These are phyloP conservation scores for Paralichthys olivaceus DNA, from an alignment of 2,113 vertebrate genomes.

Conservation along the genomic window DNA sequence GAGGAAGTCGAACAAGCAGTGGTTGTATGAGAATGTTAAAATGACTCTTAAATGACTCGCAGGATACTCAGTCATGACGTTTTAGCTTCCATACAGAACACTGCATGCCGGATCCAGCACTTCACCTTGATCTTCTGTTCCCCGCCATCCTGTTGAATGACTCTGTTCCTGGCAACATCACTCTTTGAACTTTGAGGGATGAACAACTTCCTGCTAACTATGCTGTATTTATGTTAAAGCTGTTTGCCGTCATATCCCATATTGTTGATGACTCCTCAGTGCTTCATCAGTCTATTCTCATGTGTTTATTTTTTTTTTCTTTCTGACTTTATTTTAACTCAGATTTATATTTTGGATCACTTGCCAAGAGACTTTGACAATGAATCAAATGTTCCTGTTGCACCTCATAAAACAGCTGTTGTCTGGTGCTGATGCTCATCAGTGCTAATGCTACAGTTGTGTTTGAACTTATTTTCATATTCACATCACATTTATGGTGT, in stretches of 20 bases:
- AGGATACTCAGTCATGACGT: slow-evolving; percentile 10
- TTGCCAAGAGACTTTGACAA: slow-evolving; percentile 43
- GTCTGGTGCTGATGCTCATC: slow-evolving; percentile 4
- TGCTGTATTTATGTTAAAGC: slow-evolving; percentile 59
- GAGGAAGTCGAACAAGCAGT: slow-evolving; percentile 61
- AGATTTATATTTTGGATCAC: slow-evolving; percentile 12
- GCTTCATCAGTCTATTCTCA: slow-evolving; percentile 15
- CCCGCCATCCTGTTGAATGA: slow-evolving; percentile 16
- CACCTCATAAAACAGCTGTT: slow-evolving; percentile 5
- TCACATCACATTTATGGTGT: slow-evolving; percentile 12
- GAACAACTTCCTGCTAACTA: slow-evolving; percentile 22
- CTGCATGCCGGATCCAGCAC: slow-evolving; percentile 60
- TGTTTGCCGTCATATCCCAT: slow-evolving; percentile 4
- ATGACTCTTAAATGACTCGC: slow-evolving; percentile 1
- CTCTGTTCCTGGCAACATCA: neutral
- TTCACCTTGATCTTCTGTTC: slow-evolving; percentile 18
- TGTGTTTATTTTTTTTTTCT: neutral
- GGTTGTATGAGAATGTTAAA: slow-evolving; percentile 59
- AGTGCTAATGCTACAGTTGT: slow-evolving; percentile 21
- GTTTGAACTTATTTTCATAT: slow-evolving; percentile 39
- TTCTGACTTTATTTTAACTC: slow-evolving; percentile 6
- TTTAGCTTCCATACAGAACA: slow-evolving; percentile 14
- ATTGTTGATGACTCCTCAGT: neutral
- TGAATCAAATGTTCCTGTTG: slow-evolving; percentile 15
- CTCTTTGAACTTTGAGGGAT: slow-evolving; percentile 20